Conservation (phyloP, 1,140 invertebrate species). For the Drosophila sproati region DNA sequence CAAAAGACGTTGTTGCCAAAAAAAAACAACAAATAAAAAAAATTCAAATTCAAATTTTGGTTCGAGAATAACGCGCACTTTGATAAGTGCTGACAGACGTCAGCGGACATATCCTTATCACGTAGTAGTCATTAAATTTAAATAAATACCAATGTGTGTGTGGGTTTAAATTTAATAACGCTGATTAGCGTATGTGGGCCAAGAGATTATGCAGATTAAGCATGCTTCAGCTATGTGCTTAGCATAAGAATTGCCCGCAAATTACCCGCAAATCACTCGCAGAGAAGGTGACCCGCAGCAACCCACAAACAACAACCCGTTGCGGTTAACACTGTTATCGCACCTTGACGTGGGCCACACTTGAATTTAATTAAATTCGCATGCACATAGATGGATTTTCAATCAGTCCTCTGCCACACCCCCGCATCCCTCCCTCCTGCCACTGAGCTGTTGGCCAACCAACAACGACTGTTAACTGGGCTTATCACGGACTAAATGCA, state of each 20-base stretch:
- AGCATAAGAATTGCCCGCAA: slow-evolving; percentile 69
- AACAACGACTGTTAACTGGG: slow-evolving; percentile 24
- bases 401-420: slow-evolving; percentile 44
- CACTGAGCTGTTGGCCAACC: not conserved
- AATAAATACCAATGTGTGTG: slow-evolving; percentile 48
- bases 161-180: slow-evolving; percentile 56
- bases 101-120: slow-evolving; percentile 48
- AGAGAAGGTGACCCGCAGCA: not conserved
- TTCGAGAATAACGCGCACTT: slow-evolving; percentile 4
- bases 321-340: slow-evolving; percentile 2
- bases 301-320: not conserved
- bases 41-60: slow-evolving; percentile 6
- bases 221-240: slow-evolving; percentile 18
- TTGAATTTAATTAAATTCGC: slow-evolving; percentile 51
- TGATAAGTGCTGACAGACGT: slow-evolving; percentile 29
- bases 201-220: slow-evolving; percentile 66
- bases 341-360: slow-evolving; percentile 29
- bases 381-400: slow-evolving; percentile 71
- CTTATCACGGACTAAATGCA: slow-evolving; percentile 66
- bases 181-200: slow-evolving; percentile 71
- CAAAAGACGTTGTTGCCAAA: slow-evolving; percentile 21
- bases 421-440: not conserved
- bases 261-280: slow-evolving; percentile 52
- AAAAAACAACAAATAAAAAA: slow-evolving; percentile 9
- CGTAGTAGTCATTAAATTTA: slow-evolving; percentile 53